Conservation (phyloP, 2,113 vertebrate genomes). For the Motacilla alba region DNA sequence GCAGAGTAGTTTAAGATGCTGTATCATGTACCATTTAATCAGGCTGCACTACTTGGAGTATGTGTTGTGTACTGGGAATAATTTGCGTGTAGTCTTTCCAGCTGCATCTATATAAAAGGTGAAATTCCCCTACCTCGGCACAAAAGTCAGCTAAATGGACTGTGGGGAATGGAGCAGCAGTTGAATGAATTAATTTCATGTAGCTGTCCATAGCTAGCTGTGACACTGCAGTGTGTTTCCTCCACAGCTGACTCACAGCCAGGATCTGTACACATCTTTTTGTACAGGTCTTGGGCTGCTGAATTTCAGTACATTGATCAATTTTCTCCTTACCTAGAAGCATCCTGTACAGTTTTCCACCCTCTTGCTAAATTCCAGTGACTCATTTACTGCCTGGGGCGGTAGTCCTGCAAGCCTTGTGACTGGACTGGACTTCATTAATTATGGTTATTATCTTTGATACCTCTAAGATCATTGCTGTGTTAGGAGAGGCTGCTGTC, state of each 20-base stretch:
- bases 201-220: conserved; percentile 38
- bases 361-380: neutral
- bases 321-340: neutral
- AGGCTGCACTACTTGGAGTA: conserved; percentile 10
- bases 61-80: conserved; percentile 54
- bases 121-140: conserved; percentile 39
- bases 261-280: neutral
- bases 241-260: conserved; percentile 23
- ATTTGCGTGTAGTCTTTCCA: conserved; percentile 54
- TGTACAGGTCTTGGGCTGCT: neutral
- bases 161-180: conserved; percentile 35
- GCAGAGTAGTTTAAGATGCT: conserved; percentile 19
- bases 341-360: neutral
- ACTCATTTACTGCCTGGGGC: neutral
- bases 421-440: neutral
- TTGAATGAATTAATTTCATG: conserved; percentile 55
- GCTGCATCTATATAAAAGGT: conserved; percentile 50
- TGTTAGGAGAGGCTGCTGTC: neutral
- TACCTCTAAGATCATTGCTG: neutral
- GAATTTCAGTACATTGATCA: neutral
- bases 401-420: neutral
- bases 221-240: neutral
- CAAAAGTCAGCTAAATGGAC: conserved; percentile 50
- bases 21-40: conserved; percentile 57
- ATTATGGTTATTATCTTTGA: neutral